These are phyloP conservation scores for Thamnophis elegans DNA, from an alignment of 2,797 vertebrate species.

Conservation along the genomic window DNA sequence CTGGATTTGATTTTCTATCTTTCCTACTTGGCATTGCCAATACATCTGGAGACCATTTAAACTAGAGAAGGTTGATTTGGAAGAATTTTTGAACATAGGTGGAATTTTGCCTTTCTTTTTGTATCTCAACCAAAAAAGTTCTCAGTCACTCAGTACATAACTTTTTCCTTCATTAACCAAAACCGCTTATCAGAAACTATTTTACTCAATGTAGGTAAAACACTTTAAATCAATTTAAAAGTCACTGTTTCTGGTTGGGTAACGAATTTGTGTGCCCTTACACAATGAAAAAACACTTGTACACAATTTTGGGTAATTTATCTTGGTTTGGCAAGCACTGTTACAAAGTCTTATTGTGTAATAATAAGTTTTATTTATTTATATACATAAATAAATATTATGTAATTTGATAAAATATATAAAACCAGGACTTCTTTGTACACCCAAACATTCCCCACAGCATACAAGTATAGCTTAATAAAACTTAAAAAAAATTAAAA, in stretches of 20 bases:
- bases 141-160: not conserved
- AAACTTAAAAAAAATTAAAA: slow-evolving; percentile 29
- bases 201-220: too few relatives aligned
- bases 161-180: too few relatives aligned
- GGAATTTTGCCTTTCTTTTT: not conserved
- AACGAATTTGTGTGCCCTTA: too few relatives aligned
- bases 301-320: too few relatives aligned
- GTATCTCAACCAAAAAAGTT: not conserved
- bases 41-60: not conserved
- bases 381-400: slow-evolving; percentile 15
- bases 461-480: slow-evolving; percentile 51
- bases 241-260: too few relatives aligned
- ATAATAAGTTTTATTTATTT: not conserved
- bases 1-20: not conserved
- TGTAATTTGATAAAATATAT: too few relatives aligned
- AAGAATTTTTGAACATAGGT: not conserved
- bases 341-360: not conserved
- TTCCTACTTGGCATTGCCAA: not conserved
- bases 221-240: too few relatives aligned
- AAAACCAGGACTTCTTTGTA: slow-evolving; percentile 25
- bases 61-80: not conserved
- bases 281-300: too few relatives aligned
- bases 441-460: slow-evolving; percentile 36
- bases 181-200: too few relatives aligned
- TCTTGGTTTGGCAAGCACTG: too few relatives aligned